Evolutionary conservation across 2,113 vertebrate genomes (phyloP).

Genomic region (Cygnus atratus): DNA sequence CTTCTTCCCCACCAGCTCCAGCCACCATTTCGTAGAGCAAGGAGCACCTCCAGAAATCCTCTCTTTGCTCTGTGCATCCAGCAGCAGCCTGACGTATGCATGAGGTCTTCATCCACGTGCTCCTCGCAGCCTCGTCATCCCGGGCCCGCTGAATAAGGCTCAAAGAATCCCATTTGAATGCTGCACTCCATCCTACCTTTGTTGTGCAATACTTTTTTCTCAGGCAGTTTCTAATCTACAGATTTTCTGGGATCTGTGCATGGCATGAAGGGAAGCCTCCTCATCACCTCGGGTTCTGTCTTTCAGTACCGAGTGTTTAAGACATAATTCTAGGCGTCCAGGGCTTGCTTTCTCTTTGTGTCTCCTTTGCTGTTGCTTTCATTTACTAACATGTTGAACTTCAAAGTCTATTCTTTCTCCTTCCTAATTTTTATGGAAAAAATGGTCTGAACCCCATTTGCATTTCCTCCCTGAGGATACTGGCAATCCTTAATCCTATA

Average conservation of each 20-base stretch:
- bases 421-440: constrained; percentile 72
- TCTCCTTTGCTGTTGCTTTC: constrained; percentile 65
- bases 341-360: constrained; percentile 68
- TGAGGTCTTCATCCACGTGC: neutral
- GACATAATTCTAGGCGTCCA: constrained; percentile 56
- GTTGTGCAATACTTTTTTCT: constrained; percentile 49
- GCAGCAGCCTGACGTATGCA: neutral
- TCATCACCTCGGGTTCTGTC: constrained; percentile 65
- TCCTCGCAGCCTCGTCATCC: neutral
- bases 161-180: neutral
- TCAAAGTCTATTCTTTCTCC: constrained; percentile 65
- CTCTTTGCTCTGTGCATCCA: accelerated
- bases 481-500: constrained; percentile 67
- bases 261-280: constrained; percentile 40
- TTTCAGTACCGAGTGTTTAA: constrained; percentile 59
- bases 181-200: constrained; percentile 5
- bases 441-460: constrained; percentile 58
- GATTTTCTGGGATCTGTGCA: constrained; percentile 64
- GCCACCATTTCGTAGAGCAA: neutral
- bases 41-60: neutral
- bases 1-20: neutral
- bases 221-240: constrained; percentile 62
- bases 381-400: constrained; percentile 63
- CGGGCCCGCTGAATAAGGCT: neutral
- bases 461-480: constrained; percentile 68